Evolutionary conservation across 2,797 vertebrate genomes (phyloP).

Genomic region (Yasuhikotakia modesta): DNA sequence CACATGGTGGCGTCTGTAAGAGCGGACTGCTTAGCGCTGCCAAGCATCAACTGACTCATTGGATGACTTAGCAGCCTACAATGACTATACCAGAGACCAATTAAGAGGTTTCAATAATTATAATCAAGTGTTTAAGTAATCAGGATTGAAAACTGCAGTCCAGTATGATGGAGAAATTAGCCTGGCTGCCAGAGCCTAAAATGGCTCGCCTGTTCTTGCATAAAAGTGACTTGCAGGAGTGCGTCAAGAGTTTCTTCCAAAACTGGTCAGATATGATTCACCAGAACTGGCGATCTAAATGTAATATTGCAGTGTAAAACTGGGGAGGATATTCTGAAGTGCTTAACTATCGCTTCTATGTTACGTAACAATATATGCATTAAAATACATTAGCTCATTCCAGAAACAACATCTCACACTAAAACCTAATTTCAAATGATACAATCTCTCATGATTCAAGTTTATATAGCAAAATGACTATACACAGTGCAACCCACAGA

Average conservation of each 20-base stretch:
- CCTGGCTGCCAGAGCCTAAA: slow-evolving; percentile 53
- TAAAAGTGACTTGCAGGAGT: slow-evolving; percentile 16
- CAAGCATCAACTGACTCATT: slow-evolving; percentile 47
- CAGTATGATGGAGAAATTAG: slow-evolving; percentile 62
- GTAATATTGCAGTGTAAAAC: not conserved
- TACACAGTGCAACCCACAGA: not conserved
- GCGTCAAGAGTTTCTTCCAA: not conserved
- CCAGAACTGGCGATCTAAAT: not conserved
- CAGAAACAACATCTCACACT: not conserved
- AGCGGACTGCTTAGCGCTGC: slow-evolving; percentile 54
- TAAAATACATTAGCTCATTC: not conserved
- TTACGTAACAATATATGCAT: not conserved
- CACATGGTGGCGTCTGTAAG: slow-evolving; percentile 61
- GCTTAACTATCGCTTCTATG: not conserved
- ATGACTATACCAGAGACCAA: slow-evolving; percentile 69
- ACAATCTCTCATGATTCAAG: not conserved
- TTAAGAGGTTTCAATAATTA: slow-evolving; percentile 76
- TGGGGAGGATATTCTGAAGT: not conserved
- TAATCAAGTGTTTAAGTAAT: slow-evolving; percentile 77
- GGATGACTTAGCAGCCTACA: slow-evolving; percentile 57
- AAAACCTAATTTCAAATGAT: not conserved
- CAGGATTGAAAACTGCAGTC: slow-evolving; percentile 70
- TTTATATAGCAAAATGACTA: not conserved
- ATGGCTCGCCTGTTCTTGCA: not conserved
- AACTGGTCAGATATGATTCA: not conserved